Evolutionary conservation across 1,140 invertebrate species (phyloP), one percentile per base, ranked within the genome.

Genomic region (Plectrocnemia conspersa): DNA sequence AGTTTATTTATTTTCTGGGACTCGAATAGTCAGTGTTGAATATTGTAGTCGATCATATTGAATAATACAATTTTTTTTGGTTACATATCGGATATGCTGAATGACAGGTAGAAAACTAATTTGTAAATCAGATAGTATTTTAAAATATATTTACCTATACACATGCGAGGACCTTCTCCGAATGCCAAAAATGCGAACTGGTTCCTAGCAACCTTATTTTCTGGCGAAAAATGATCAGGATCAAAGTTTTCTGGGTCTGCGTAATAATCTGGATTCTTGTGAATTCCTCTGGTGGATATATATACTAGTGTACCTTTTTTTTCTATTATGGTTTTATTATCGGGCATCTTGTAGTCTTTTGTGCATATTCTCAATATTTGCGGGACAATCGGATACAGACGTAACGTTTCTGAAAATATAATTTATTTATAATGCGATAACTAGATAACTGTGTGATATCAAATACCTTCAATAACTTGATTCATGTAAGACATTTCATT

Each of bases 71-170:
- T n/a, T n/a, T n/a, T n/a, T n/a, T n/a, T n/a, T n/a, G n/a, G n/a
- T n/a, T n/a, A n/a, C n/a, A n/a, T n/a, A n/a, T n/a, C n/a, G n/a
- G n/a, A n/a, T n/a, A n/a, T n/a, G n/a, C n/a, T n/a, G n/a, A n/a
- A n/a, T n/a, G n/a, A n/a, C n/a, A n/a, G n/a, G n/a, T n/a, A n/a
- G n/a, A n/a, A n/a, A n/a, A n/a, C n/a, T n/a, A n/a, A n/a, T n/a
- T n/a, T n/a, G n/a, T n/a, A n/a, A n/a, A n/a, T n/a, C n/a, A n/a
- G n/a, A n/a, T n/a, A n/a, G n/a, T n/a, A n/a, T n/a, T n/a, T n/a
- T n/a, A n/a, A n/a, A n/a, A n/a, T n/a, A n/a, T n/a, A n/a, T n/a
- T 67, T 59, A 76, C 75, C 78, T 50, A 80, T 77, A 58, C 78
- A 80, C 47, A 77, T 72, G 29, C 79, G 62, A 2, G 69, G 68